Evolutionary conservation across 1,140 invertebrate genomes (phyloP), one percentile per base, ranked within the genome.

Genomic region (Pygmarrhopalites habei): DNA sequence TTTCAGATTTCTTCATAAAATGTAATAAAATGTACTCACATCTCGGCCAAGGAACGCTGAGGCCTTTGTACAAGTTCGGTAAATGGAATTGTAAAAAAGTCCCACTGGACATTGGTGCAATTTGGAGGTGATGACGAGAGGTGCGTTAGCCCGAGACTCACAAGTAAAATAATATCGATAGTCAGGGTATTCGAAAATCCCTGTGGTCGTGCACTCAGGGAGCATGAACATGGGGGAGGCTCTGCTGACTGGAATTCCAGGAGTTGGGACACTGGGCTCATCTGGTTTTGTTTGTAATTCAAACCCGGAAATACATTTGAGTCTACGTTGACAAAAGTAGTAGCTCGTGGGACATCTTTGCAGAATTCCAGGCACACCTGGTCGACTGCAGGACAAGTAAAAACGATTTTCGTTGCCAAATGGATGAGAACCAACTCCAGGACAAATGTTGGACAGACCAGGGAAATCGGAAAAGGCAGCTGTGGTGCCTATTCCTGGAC

Each of bases 131-230:
- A 60, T 52, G 15, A 56, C 5, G 2, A 61, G 12, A 15, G 28
- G n/a, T 1, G 49, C 39, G 17, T 43, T 51, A 7, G 65, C 21
- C 21, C 29, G 17, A 3, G 28, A n/a, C 32, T 69, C 53, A 39
- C 68, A 69, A 19, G 41, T 46, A 26, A 39, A 58, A 53, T 66
- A 69, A 35, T 60, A 69, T 30, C 68, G 4, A 43, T 66, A 69
- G 25, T 69, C 68, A 14, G 68, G 68, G 30, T 69, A 69, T 1
- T 57, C 26, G 21, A 49, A 63, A 7, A 28, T 49, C 3, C 68
- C 68, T 14, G 46, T 14, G 5, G 35, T 19, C 7, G 43, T 15
- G 26, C 68, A 69, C n/a, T 66, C 49, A 0, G 60, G 39, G 10
- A 61, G 14, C 25, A 60, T 46, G 30, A 64, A 69, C 57, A 66